Base-by-base conservation (phyloP, 2,797 vertebrate species). In the Tapera naevia region DNA sequence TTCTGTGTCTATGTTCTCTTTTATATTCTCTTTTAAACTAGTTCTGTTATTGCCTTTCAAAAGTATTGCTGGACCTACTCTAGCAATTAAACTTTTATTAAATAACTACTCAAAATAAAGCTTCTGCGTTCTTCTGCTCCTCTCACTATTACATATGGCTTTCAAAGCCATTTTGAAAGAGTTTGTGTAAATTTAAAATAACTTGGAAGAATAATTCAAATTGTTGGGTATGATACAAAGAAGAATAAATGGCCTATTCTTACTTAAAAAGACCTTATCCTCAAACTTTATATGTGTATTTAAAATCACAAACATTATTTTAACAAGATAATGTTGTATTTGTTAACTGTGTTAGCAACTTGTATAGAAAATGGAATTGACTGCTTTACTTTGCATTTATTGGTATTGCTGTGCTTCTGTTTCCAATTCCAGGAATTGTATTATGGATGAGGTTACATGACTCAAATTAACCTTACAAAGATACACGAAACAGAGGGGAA, bases 401-500 rank as follows among this genome's bases (percentile, higher is more conserved):
- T 0, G 3, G 17, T 35, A 45, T 25, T 30, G 6, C 33, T 69
- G 32, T 61, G 7, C 9, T 86, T 66, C 51, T 71, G 2, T 48
- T 84, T 85, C 66, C 46, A 37, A 0, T 82, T 80, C 56, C 50
- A 57, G 78, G 41, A 71, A 50, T 0, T 45, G 11, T 61, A 7
- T 56, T 76, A 9, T 37, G 58, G 51, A 43, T 73, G 71, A 43
- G 66, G 7, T 64, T 67, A 5, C 13, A 0, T 13, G 9, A 37
- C 32, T 73, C 53, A 25, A 21, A 43, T 74, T 69, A 51, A 87
- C 53, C 16, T 23, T 85, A n/a, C 8, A 53, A 35, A 65, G 41
- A 39, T 22, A 23, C 22, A 17, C 0, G 6, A 66, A 64, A 51
- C 0, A 2, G 24, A n/a, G 35, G 25, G 25, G 11, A 35, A 70